phyloP scores from a whole-genome alignment of 2,797 vertebrate species.

The Neosilurus mollespiculum region DNA sequence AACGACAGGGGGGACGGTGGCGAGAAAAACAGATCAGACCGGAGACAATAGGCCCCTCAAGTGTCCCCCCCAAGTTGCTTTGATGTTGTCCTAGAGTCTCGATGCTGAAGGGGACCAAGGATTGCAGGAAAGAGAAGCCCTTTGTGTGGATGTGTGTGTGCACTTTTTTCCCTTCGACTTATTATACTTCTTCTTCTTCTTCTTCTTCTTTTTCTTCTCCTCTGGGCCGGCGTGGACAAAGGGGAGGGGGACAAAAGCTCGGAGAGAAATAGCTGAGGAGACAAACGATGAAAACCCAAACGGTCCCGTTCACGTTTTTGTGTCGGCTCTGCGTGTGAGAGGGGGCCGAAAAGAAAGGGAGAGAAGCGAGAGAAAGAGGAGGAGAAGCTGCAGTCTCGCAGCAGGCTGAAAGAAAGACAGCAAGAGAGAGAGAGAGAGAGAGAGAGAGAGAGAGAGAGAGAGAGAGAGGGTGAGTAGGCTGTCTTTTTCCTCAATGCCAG shows the following conservation, averaged over 20 bases:
- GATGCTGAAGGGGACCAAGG: constrained; percentile 72
- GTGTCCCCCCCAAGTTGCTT: constrained; percentile 81
- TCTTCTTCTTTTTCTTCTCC: constrained; percentile 16
- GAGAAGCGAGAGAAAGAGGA: constrained; percentile 44
- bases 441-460: not conserved
- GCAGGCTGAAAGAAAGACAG: constrained; percentile 30
- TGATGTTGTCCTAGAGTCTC: constrained; percentile 82
- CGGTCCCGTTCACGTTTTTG: constrained; percentile 59
- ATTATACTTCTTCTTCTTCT: constrained; percentile 1
- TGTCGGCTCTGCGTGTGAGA: constrained; percentile 53
- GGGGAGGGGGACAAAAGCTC: constrained; percentile 62
- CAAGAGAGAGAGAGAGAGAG: constrained; percentile 1
- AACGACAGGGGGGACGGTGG: constrained; percentile 74
- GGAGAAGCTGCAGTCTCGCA: constrained; percentile 37
- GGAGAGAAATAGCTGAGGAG: constrained; percentile 61
- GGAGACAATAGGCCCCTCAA: constrained; percentile 85
- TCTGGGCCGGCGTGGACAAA: constrained; percentile 59
- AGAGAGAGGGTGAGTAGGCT: constrained; percentile 54
- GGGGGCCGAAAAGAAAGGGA: constrained; percentile 42
- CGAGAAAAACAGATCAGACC: constrained; percentile 75
- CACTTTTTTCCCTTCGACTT: constrained; percentile 60
- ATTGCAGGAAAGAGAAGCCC: constrained; percentile 70
- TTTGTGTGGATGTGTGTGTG: constrained; percentile 70
- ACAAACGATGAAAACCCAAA: constrained; percentile 56
- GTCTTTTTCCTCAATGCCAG: constrained; percentile 49